Evolutionary conservation across 2,888 invertebrate species (phyloP).

Genomic region (Pachycephus smyrnensis): DNA sequence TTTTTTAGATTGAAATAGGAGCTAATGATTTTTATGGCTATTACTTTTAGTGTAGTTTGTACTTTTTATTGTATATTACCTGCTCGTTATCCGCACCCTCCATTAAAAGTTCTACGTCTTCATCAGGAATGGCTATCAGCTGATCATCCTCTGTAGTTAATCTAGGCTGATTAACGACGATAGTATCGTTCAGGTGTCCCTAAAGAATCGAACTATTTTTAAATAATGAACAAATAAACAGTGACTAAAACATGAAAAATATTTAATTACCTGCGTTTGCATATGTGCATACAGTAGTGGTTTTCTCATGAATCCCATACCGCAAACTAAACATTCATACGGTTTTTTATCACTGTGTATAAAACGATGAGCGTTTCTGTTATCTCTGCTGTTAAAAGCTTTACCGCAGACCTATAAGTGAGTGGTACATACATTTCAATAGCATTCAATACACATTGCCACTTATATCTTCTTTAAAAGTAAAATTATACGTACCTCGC

Average conservation of each 20-base stretch:
- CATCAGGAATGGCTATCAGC: slow-evolving; percentile 63
- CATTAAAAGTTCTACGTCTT: slow-evolving; percentile 62
- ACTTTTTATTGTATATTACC: slow-evolving; percentile 30
- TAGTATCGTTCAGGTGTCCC: slow-evolving; percentile 83
- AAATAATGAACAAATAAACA: slow-evolving; percentile 4
- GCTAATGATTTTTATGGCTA: background rate
- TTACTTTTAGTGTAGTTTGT: background rate
- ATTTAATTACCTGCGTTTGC: slow-evolving; percentile 71
- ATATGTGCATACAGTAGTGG: slow-evolving; percentile 83
- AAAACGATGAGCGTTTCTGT: slow-evolving; percentile 86
- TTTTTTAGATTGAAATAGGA: background rate
- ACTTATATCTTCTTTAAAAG: no score
- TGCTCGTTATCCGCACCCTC: slow-evolving; percentile 51
- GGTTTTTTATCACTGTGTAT: slow-evolving; percentile 89
- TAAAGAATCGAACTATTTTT: slow-evolving; percentile 51
- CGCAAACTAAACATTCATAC: slow-evolving; percentile 85
- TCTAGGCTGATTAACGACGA: slow-evolving; percentile 85
- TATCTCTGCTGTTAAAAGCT: slow-evolving; percentile 86
- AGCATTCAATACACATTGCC: no score
- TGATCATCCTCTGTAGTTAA: slow-evolving; percentile 73
- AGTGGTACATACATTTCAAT: background rate
- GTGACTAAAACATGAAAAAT: background rate
- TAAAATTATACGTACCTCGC: slow-evolving; percentile 70
- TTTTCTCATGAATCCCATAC: slow-evolving; percentile 86
- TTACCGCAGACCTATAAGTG: slow-evolving; percentile 79